phyloP scores from a whole-genome alignment of 2,888 invertebrate genomes.

The Anorthoa munda region DNA sequence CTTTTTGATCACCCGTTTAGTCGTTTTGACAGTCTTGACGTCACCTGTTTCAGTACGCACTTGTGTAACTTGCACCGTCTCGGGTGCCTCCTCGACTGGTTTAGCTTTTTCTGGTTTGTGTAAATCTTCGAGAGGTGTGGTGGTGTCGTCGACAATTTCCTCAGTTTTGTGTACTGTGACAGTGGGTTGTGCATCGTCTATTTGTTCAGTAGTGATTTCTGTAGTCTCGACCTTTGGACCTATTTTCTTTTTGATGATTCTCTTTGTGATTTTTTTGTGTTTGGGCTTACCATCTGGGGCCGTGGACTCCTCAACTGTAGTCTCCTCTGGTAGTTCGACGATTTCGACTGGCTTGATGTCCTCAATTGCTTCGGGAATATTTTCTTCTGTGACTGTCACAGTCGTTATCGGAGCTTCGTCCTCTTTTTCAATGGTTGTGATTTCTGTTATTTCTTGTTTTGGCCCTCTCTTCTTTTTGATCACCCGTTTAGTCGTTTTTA shows the following conservation, averaged over 20 bases:
- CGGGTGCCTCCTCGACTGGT: not conserved
- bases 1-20: conserved; percentile 52
- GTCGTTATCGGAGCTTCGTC: conserved; percentile 46
- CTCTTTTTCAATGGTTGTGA: conserved; percentile 52
- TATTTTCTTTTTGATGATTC: conserved; percentile 71
- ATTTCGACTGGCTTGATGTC: not conserved
- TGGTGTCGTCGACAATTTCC: conserved; percentile 1
- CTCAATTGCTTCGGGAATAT: conserved; percentile 39
- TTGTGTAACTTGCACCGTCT: conserved; percentile 3
- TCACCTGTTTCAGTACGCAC: conserved; percentile 57
- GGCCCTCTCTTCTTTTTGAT: conserved; percentile 71
- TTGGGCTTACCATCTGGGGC: conserved; percentile 65
- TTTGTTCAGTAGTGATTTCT: conserved; percentile 53
- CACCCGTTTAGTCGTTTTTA: conserved; percentile 67
- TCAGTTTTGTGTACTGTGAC: conserved; percentile 16
- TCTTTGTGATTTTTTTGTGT: conserved; percentile 59
- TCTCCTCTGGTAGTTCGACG: conserved; percentile 26
- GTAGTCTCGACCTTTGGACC: conserved; percentile 70
- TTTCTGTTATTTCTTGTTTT: conserved; percentile 66
- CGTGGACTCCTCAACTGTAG: not conserved
- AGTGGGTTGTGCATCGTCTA: conserved; percentile 56
- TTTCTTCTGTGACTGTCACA: conserved; percentile 33
- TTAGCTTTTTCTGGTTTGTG: not conserved
- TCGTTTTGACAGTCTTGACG: conserved; percentile 71
- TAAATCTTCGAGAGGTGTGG: not conserved